Evolutionary conservation across 1,140 invertebrate species (phyloP), one percentile per base, ranked within the genome.

Genomic region (Phenacoccus solenopsis): DNA sequence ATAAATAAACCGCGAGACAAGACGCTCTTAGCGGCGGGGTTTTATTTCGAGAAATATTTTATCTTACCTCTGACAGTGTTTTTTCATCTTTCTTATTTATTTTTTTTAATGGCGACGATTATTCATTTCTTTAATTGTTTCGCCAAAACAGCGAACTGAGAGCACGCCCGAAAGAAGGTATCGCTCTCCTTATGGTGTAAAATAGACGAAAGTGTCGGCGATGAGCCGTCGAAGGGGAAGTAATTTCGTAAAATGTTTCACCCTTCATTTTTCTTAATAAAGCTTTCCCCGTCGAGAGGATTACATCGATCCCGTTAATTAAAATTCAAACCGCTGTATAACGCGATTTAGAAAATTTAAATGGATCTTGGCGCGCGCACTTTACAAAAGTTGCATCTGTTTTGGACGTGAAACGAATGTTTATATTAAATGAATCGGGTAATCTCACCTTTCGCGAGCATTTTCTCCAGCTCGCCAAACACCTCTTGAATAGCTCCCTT

Each of bases 41-140:
- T 49, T 49, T 49, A 49, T 49, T 64, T 64, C 25, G n/a, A 25
- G 21, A 64, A 64, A 64, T 64, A 64, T 64, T 64, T 64, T 64
- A 64, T 64, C 59, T 64, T 64, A 64, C 59, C 59, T 64, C 59
- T 64, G 25, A 64, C 59, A 64, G 59, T 64, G 25, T 64, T 64
- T 64, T 64, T 27, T 64, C 59, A 64, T 64, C 59, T 27, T 64
- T 64, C 25, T 22, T 64, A 25, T 64, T 64, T 64, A 25, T 64
- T 64, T 64, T 64, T 27, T 27, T 25, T 64, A 64, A 64, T 64
- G 25, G 21, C 59, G 22, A 64, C 59, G 59, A 64, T 64, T 64
- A 64, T 64, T 64, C 59, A 64, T 64, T 64, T 64, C 59, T 64
- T 64, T 64, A 64, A 64, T 64, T 64, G 59, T 64, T 64, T 64